A percentile compares a stretch with the other conserved stretches of the same genome.
Conservation (phyloP, 2,797 vertebrate genomes). For the Schizopygopsis pylzovi region DNA sequence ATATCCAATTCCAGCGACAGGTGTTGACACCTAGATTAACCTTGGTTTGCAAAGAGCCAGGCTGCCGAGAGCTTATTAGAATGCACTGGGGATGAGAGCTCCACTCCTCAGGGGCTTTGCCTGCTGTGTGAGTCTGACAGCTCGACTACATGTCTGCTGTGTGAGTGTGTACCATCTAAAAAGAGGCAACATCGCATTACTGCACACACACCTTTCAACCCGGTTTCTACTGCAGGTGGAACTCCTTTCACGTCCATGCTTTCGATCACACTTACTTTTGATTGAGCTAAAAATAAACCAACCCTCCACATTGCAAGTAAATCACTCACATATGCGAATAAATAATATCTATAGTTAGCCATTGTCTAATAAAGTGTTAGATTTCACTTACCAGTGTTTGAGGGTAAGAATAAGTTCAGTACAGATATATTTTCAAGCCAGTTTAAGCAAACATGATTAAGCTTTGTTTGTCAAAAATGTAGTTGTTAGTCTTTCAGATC, state of each 20-base stretch:
- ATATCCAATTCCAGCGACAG: constrained; percentile 83
- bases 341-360: background rate
- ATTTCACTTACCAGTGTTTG: background rate
- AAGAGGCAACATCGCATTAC: constrained; percentile 26
- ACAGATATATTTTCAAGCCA: background rate
- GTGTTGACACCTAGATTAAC: constrained; percentile 93
- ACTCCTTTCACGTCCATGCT: constrained; percentile 16
- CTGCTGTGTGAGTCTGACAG: constrained; percentile 59
- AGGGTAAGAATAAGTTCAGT: background rate
- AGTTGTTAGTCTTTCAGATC: too few relatives aligned
- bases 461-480: too few relatives aligned
- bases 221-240: background rate
- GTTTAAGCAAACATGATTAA: background rate
- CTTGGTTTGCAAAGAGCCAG: constrained; percentile 79
- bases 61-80: constrained; percentile 82
- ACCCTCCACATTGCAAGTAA: background rate
- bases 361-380: background rate
- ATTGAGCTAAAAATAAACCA: background rate
- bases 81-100: constrained; percentile 73
- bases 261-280: background rate
- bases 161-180: constrained; percentile 39
- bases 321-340: background rate
- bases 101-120: constrained; percentile 67
- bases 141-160: constrained; percentile 31
- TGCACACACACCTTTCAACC: constrained; percentile 28